phyloP scores from a whole-genome alignment of 2,113 vertebrate genomes.

The Calyptomena viridis region DNA sequence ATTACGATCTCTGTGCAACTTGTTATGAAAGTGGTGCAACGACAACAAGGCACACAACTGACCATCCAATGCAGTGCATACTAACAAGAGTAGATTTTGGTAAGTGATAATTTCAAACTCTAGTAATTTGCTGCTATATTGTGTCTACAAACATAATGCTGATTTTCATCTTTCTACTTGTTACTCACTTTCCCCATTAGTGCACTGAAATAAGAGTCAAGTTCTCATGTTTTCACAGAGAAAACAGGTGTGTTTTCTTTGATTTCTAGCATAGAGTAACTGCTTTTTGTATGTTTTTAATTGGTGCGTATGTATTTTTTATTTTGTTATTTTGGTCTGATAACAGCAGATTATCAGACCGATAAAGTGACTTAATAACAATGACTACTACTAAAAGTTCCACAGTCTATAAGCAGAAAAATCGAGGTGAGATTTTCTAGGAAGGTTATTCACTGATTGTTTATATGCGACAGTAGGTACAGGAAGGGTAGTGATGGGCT shows the following conservation, averaged over 20 bases:
- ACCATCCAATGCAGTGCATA: slow-evolving; percentile 99
- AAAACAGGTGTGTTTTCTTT: background rate
- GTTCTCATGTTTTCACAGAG: background rate
- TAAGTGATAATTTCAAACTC: slow-evolving; percentile 67
- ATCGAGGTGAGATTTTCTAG: background rate
- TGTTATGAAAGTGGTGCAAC: slow-evolving; percentile 99
- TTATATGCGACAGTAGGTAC: background rate
- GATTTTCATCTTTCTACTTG: background rate
- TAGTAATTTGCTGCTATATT: background rate
- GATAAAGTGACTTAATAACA: background rate
- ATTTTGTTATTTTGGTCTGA: background rate
- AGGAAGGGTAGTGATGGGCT: background rate
- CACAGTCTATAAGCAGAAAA: background rate
- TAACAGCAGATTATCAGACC: background rate
- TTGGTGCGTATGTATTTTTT: background rate
- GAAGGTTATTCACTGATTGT: background rate
- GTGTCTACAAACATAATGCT: background rate
- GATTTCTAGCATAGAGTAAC: background rate
- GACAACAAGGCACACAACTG: slow-evolving; percentile 96
- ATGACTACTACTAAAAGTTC: background rate
- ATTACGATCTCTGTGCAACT: slow-evolving; percentile 98
- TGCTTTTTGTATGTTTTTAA: background rate
- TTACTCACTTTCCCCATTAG: background rate
- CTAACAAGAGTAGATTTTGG: slow-evolving; percentile 99
- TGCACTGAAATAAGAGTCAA: background rate